Base-by-base conservation (phyloP, 2,888 invertebrate genomes). In the Drosophila kanekoi region DNA sequence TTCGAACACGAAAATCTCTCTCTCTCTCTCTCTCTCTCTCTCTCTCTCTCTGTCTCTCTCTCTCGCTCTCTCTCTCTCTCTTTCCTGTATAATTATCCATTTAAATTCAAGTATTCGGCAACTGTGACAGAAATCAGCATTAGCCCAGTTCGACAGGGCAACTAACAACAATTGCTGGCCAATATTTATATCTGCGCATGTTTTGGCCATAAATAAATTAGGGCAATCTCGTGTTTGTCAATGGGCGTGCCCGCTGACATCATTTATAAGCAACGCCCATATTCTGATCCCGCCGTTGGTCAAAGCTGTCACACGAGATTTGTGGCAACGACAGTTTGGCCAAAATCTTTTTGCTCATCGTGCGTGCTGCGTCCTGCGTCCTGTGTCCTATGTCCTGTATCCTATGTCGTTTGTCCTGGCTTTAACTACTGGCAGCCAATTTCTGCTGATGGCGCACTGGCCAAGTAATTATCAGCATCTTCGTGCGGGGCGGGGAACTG, bases 371-470 rank as follows among this genome's bases (percentile, higher is more conserved):
- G 57, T 54, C 40, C 47, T n/a, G 14, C n/a, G 20, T 51, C 28
- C 11, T 16, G n/a, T 11, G 20, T 49, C 11, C 37, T 8, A 28
- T 33, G 23, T 49, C 44, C 45, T 20, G n/a, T 37, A 4, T 53
- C 37, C 32, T 43, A 43, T 51, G 47, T 67, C 74, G 57, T 62
- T 62, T 40, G 70, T 52, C 54, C 48, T 62, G 58, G 49, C 53
- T 51, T 61, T 77, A 69, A 69, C 72, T 61, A 44, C 53, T 70
- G 69, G 59, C 61, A 72, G 75, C 78, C 81, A 86, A 85, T 87
- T 86, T 86, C 78, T 85, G 85, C 87, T 86, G 85, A 86, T 87
- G 85, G 80, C 85, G 80, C 78, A 79, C 68, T 83, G 77, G 77
- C 76, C 83, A 86, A 87, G 87, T 86, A 86, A 86, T 86, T 86